Evolutionary conservation across 2,888 invertebrate species (phyloP).

Genomic region (Galerucella calmariensis): DNA sequence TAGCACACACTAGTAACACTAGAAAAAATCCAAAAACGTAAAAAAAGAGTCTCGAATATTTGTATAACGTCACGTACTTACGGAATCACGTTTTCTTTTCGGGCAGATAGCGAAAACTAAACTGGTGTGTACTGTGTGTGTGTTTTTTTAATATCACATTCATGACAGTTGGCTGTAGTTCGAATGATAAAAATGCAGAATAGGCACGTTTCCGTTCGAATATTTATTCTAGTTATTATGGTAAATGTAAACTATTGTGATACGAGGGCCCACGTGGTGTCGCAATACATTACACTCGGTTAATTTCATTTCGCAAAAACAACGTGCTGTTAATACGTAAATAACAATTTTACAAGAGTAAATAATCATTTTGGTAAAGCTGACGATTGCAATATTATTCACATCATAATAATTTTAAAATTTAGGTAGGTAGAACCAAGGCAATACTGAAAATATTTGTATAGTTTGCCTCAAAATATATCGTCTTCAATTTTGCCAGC

Average conservation of each 20-base stretch:
- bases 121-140: conserved; percentile 3
- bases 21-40: conserved; percentile 4
- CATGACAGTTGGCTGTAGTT: conserved; percentile 27
- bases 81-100: conserved; percentile 17
- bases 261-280: conserved; percentile 41
- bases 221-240: conserved; percentile 37
- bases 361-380: conserved; percentile 22
- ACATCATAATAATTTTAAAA: conserved; percentile 18
- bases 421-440: conserved; percentile 1
- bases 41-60: conserved; percentile 11
- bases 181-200: conserved; percentile 39
- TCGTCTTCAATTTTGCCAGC: no score
- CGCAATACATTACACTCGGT: conserved; percentile 21
- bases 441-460: no score
- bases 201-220: conserved; percentile 48
- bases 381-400: conserved; percentile 13
- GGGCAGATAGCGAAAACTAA: conserved; percentile 19
- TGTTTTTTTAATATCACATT: conserved; percentile 31
- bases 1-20: conserved; percentile 6
- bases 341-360: conserved; percentile 2
- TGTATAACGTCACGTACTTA: conserved; percentile 23
- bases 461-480: no score
- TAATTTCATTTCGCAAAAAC: conserved; percentile 9
- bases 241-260: conserved; percentile 46
- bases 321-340: conserved; percentile 8